phyloP scores from a whole-genome alignment of 2,888 invertebrate species.

The Callinectes sapidus region DNA sequence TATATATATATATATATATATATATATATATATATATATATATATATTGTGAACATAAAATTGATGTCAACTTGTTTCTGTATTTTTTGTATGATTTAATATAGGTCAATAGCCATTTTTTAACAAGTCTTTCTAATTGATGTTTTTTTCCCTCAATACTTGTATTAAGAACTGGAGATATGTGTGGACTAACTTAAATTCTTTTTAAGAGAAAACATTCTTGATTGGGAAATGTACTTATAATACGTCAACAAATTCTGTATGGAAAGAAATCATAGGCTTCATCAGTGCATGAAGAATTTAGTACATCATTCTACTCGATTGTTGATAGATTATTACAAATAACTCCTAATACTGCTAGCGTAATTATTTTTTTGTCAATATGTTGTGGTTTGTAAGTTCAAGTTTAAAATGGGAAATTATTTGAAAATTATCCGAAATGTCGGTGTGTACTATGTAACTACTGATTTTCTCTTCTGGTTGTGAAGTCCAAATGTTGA shows the following conservation, averaged over 20 bases:
- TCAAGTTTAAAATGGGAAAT: too few relatives aligned
- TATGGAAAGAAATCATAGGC: not conserved
- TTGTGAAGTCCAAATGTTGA: too few relatives aligned
- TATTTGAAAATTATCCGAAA: too few relatives aligned
- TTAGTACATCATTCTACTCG: not conserved
- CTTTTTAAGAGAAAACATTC: not conserved
- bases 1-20: not conserved
- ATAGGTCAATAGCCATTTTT: not conserved
- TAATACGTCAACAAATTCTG: not conserved
- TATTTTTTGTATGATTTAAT: not conserved
- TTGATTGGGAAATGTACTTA: not conserved
- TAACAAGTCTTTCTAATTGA: too few relatives aligned
- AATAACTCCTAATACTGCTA: not conserved
- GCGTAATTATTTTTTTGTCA: not conserved
- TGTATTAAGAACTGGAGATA: not conserved
- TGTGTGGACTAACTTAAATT: not conserved
- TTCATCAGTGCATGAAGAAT: not conserved
- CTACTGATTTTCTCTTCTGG: too few relatives aligned
- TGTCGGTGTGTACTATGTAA: too few relatives aligned
- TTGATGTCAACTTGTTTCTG: not conserved
- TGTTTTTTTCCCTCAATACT: not conserved
- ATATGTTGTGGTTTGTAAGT: too few relatives aligned
- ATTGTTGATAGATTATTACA: not conserved
- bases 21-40: too few relatives aligned
- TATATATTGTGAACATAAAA: too few relatives aligned